Base-by-base conservation (phyloP, 2,113 vertebrate species). In the Gobio gobio region DNA sequence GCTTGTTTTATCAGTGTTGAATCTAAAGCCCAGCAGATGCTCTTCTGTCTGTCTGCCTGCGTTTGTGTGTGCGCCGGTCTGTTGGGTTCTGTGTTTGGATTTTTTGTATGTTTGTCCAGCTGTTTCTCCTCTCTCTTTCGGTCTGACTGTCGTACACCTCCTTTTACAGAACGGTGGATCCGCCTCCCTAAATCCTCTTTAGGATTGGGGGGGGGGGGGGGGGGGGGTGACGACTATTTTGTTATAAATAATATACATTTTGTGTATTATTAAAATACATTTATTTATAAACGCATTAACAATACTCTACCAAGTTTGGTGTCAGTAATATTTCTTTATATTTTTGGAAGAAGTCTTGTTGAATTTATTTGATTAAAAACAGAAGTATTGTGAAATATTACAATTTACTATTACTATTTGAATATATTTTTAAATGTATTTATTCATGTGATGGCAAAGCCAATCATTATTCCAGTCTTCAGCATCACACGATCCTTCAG, bases 1-100 rank as follows among this genome's bases (percentile, higher is more conserved):
- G 63, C 81, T 36, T 72, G 81, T 83, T 82, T 72, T 83, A 83
- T 83, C 66, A 73, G 16, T 51, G 45, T 22, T 83, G 63, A 72
- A 83, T 83, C 81, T 83, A 70, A 83, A 83, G 81, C 33, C n/a
- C 29, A 56, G 49, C 64, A 83, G 81, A 73, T 86, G 70, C 58
- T 66, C 22, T 8, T 70, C 33, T 51, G 45, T 24, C 13, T 64
- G 24, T 78, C 29, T n/a, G 64, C 47, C 5, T 61, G 24, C 56
- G 29, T 78, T 51, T 26, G 49, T 40, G 26, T 68, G 33, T 20
- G 33, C 13, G n/a, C 26, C 12, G 20, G 18, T 40, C 45, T 83
- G 7, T 70, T 73, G 49, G 70, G 33, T 29, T 83, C n/a, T 20
- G 8, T 83, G 36, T 78, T 75, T 76, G 47, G 40, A 74, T 59